Base-by-base conservation (phyloP, 2,888 invertebrate species). In the Chrysolina americana region DNA sequence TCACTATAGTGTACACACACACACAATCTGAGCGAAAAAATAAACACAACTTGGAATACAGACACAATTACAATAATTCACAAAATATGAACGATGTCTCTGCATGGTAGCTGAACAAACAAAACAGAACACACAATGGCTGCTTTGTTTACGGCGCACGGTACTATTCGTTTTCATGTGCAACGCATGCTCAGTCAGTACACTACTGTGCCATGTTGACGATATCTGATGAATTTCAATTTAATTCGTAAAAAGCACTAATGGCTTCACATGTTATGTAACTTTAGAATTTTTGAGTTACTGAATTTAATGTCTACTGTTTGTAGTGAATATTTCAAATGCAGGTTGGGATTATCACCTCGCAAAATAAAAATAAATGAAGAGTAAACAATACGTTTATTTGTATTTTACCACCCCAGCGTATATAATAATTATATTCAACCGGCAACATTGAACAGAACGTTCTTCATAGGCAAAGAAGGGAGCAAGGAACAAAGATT, bases 381-480 rank as follows among this genome's bases (percentile, higher is more conserved):
- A 44, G 44, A 44, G 44, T 44, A 44, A 44, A 44, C 8, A 44
- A 44, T 44, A 44, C 44, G 44, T 44, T 44, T 44, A 44, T 44
- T 44, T 41, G 63, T 41, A 63, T 63, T 63, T 63, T 36, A 63
- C 63, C 41, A 63, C 63, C 63, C 63, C 63, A 62, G 63, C 63
- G 63, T 41, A 63, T 59, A 59, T 59, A 59, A 59, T 59, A 59
- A 59, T 59, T 59, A 59, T 59, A 59, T 59, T 59, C 59, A 63
- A 36, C 63, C 63, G 63, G 63, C 63, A 63, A 63, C 63, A 63
- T 63, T 63, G 63, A 63, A 63, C 63, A 63, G 63, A 41, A 63
- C 63, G 63, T 63, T 63, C 63, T 63, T 63, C 41, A 36, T 63
- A 36, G 63, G 63, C 63, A 63, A 63, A 63, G 63, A 41, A 41